Evolutionary conservation across 2,797 vertebrate species (phyloP), one percentile per base, ranked within the genome.

Genomic region (Balearica regulorum): DNA sequence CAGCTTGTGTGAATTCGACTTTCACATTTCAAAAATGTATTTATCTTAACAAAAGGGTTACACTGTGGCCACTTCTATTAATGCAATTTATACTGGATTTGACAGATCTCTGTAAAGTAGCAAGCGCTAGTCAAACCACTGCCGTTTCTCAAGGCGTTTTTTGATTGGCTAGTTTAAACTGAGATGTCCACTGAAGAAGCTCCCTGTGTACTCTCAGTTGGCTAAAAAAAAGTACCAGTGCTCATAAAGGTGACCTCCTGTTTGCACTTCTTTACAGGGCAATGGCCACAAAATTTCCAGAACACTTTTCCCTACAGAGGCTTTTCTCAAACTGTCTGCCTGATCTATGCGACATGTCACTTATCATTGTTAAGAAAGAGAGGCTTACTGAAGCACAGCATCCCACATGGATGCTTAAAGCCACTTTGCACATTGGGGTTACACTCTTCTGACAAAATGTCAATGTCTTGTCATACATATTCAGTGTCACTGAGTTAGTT

Each of bases 391-490:
- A 96, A 82, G 88, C 12, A 5, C 54, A 86, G 43, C 37, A 44
- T 93, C 79, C 78, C 58, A 92, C 39, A 89, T 8, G 61, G 70
- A 83, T 73, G 82, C 92, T 96, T 81, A 95, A 87, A 96, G 95
- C 92, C 68, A 93, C 88, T 97, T 96, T 91, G 33, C 0, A 4
- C 87, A 33, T 25, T n/a, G 49, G 43, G 72, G 92, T 94, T 89
- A 86, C 46, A 51, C 25, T 93, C 82, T 93, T 95, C 73, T 92
- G 91, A 96, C 83, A 97, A 96, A 95, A 97, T 93, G 72, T 97
- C 96, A 97, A 91, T 95, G 79, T 90, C 81, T 86, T 97, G 78
- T 95, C 94, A 83, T 65, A 95, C 51, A 55, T 58, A 93, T 71
- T 97, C 84, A 97, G 62, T 53, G 89, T 93, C 95, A 97, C 35